Evolutionary conservation across 2,797 vertebrate species (phyloP).

Genomic region (Gymnodraco acuticeps): DNA sequence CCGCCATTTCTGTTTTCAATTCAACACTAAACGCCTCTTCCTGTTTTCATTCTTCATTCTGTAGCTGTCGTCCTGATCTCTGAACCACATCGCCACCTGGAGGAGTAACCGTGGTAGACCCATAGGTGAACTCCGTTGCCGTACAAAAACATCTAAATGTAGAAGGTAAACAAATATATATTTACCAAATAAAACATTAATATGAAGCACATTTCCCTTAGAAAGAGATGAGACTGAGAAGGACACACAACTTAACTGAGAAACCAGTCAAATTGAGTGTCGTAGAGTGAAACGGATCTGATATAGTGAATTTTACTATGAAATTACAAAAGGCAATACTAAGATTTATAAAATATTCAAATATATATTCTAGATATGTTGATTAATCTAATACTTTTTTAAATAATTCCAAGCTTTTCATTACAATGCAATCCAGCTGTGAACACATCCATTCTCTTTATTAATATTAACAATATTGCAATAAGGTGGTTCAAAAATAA

Average conservation of each 20-base stretch:
- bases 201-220: too few relatives aligned
- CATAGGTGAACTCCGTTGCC: background rate
- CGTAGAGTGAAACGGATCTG: background rate
- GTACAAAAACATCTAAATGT: background rate
- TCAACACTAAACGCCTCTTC: constrained; percentile 12
- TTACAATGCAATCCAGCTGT: background rate
- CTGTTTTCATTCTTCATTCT: constrained; percentile 15
- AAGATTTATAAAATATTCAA: background rate
- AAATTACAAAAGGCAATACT: background rate
- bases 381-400: background rate
- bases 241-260: too few relatives aligned
- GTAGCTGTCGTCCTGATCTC: rapidly evolving
- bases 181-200: too few relatives aligned
- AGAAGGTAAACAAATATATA: too few relatives aligned
- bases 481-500: background rate
- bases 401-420: too few relatives aligned
- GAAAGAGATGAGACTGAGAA: too few relatives aligned
- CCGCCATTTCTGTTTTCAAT: constrained; percentile 61
- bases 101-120: background rate
- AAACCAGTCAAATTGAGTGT: too few relatives aligned
- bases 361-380: background rate
- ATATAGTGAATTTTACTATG: too few relatives aligned
- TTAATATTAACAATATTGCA: background rate
- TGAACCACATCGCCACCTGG: constrained; percentile 22
- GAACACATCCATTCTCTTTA: background rate